A percentile compares a stretch with the other conserved stretches of the same genome.
phyloP scores from a whole-genome alignment of 2,113 vertebrate genomes.

The Myocastor coypus region DNA sequence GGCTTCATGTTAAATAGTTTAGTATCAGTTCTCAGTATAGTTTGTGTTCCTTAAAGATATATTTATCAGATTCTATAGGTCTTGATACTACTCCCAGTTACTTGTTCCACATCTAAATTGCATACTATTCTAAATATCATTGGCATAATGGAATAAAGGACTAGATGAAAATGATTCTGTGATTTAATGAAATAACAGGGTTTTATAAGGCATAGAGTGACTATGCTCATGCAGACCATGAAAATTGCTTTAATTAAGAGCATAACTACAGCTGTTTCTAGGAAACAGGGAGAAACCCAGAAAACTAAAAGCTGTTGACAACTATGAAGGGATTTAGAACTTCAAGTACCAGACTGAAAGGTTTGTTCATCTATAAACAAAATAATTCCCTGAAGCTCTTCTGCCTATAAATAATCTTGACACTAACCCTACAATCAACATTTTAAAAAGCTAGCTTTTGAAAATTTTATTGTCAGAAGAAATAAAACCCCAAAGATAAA shows the following conservation, averaged over 20 bases:
- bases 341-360: slow-evolving; percentile 28
- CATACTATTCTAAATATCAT: background rate
- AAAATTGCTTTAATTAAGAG: background rate
- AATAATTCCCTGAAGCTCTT: background rate
- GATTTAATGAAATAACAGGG: background rate
- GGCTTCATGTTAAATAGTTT: background rate
- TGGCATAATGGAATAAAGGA: background rate
- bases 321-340: background rate
- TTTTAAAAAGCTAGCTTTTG: slow-evolving; percentile 2
- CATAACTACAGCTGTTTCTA: background rate
- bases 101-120: background rate
- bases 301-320: background rate
- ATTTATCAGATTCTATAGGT: background rate
- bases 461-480: slow-evolving; percentile 26
- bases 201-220: background rate
- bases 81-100: background rate
- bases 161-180: background rate
- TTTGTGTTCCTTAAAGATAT: background rate
- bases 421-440: background rate
- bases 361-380: background rate
- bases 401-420: background rate
- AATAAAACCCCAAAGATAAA: background rate
- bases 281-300: background rate
- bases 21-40: background rate
- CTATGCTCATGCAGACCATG: background rate